phyloP scores from a whole-genome alignment of 2,888 invertebrate species.

The Glaucopsyche alexis region DNA sequence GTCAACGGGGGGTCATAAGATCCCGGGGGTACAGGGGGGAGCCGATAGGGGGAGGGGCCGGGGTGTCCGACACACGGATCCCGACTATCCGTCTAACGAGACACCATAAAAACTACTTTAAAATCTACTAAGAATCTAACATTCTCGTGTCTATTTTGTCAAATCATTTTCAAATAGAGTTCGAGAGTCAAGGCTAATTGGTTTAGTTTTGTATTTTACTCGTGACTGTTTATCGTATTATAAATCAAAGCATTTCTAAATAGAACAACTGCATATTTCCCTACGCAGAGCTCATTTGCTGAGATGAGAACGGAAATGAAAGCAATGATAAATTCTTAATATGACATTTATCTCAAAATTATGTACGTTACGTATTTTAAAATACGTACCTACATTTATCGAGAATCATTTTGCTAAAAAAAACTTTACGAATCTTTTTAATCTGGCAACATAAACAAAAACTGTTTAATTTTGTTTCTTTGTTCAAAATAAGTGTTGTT shows the following conservation, averaged over 20 bases:
- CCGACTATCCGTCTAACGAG: slow-evolving; percentile 62
- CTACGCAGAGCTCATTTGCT: too few relatives aligned
- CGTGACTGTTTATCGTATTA: neutral
- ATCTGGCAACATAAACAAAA: neutral
- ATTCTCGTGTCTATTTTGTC: neutral
- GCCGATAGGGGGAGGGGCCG: slow-evolving; percentile 45
- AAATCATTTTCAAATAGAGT: too few relatives aligned
- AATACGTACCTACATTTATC: neutral
- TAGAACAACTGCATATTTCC: neutral
- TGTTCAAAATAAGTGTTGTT: slow-evolving; percentile 21
- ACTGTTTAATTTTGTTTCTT: slow-evolving; percentile 34
- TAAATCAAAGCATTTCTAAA: neutral
- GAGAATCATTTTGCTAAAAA: neutral
- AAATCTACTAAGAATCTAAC: slow-evolving; percentile 45
- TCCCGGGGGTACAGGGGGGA: slow-evolving; percentile 38
- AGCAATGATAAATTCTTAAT: too few relatives aligned
- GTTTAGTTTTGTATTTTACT: neutral
- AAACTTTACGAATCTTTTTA: neutral
- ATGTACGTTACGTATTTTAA: too few relatives aligned
- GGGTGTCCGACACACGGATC: slow-evolving; percentile 61
- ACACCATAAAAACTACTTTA: slow-evolving; percentile 51
- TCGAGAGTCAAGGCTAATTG: too few relatives aligned
- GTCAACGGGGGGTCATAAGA: slow-evolving; percentile 47
- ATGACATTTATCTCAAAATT: too few relatives aligned
- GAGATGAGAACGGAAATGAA: too few relatives aligned